These are phyloP conservation scores for Enoplosus armatus DNA, from an alignment of 2,797 vertebrate species.

Conservation along the genomic window DNA sequence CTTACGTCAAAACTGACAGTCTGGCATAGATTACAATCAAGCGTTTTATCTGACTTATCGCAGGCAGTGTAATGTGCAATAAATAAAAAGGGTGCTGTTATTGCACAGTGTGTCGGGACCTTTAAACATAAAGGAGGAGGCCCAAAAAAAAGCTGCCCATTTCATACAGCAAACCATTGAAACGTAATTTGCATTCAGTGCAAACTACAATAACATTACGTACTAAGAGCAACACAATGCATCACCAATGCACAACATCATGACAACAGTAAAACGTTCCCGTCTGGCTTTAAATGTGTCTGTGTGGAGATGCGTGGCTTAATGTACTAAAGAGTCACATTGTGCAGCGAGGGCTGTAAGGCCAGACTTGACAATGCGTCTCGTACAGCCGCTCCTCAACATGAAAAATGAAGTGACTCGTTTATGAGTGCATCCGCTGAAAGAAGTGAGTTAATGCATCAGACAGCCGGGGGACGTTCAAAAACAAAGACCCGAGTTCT, in stretches of 20 bases:
- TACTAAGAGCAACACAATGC: slow-evolving; percentile 68
- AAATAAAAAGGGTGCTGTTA: background rate
- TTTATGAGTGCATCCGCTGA: slow-evolving; percentile 66
- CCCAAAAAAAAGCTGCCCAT: slow-evolving; percentile 16
- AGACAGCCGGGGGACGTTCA: slow-evolving; percentile 63
- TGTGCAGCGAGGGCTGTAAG: slow-evolving; percentile 29
- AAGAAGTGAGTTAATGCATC: slow-evolving; percentile 79
- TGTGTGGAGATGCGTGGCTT: slow-evolving; percentile 48
- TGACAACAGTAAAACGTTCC: slow-evolving; percentile 48
- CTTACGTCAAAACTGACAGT: background rate
- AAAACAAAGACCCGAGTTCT: slow-evolving; percentile 65
- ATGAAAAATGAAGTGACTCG: slow-evolving; percentile 66
- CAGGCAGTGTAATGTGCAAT: background rate
- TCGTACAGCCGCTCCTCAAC: slow-evolving; percentile 40
- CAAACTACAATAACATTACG: slow-evolving; percentile 61
- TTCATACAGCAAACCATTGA: slow-evolving; percentile 32
- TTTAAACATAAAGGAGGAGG: slow-evolving; percentile 14
- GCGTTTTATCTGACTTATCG: slow-evolving; percentile 1
- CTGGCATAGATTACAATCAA: background rate
- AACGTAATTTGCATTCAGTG: slow-evolving; percentile 63
- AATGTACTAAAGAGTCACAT: slow-evolving; percentile 67
- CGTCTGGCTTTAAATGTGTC: slow-evolving; percentile 61
- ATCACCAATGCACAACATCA: slow-evolving; percentile 65
- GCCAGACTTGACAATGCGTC: slow-evolving; percentile 47
- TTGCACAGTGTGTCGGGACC: background rate